Percentiles rank a stretch among this genome's conserved stretches.
phyloP scores from a whole-genome alignment of 2,797 vertebrate species.

The Bufotes viridis region DNA sequence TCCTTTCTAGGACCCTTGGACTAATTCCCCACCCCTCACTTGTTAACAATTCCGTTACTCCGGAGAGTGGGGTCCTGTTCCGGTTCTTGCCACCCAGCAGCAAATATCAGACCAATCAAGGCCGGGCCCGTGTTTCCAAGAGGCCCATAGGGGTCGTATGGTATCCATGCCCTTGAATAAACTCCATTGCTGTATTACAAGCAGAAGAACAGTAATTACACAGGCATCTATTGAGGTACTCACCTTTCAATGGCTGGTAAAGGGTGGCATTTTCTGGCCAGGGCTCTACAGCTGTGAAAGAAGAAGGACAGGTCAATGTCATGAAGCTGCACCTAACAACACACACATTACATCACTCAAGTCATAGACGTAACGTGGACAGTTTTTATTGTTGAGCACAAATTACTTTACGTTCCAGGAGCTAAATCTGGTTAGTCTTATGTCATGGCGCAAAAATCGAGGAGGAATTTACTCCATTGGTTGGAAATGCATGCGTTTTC shows the following conservation, averaged over 20 bases:
- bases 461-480: no score
- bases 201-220: background rate
- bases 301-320: background rate
- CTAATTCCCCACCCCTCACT: background rate
- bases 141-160: background rate
- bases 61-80: background rate
- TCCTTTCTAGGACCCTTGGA: background rate
- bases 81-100: background rate
- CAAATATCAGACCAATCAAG: background rate
- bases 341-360: background rate
- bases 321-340: background rate
- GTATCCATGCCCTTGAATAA: background rate
- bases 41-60: background rate
- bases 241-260: conserved; percentile 93
- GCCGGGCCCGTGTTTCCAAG: background rate
- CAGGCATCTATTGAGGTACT: conserved; percentile 58
- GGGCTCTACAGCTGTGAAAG: conserved; percentile 80
- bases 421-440: no score
- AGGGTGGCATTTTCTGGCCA: conserved; percentile 95
- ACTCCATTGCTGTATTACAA: background rate
- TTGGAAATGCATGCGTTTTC: no score
- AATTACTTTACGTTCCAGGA: no score
- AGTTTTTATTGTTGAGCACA: no score
- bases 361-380: no score
- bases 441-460: no score